phyloP scores from a whole-genome alignment of 2,888 invertebrate genomes.

The Tigriopus californicus region DNA sequence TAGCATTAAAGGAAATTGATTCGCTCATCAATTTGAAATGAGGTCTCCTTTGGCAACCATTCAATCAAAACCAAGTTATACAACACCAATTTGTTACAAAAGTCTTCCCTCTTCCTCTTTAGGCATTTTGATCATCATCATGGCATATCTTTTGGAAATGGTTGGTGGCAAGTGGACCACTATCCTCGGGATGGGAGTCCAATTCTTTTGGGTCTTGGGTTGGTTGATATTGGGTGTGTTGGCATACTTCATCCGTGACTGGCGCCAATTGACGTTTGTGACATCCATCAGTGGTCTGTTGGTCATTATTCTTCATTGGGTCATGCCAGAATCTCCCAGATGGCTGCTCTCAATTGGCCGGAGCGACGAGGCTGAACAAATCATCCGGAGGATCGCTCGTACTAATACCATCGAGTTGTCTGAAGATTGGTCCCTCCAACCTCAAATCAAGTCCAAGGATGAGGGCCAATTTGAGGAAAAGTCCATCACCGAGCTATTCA shows the following conservation, averaged over 20 bases:
- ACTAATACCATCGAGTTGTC: neutral
- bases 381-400: neutral
- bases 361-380: neutral
- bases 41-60: too few relatives aligned
- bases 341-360: neutral
- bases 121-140: neutral
- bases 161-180: conserved; percentile 14
- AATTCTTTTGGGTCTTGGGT: conserved; percentile 6
- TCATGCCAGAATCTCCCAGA: conserved; percentile 3
- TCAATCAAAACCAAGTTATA: too few relatives aligned
- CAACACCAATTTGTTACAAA: too few relatives aligned
- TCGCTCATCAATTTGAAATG: too few relatives aligned
- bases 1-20: neutral
- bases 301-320: neutral
- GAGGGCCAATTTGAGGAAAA: neutral
- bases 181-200: conserved; percentile 10
- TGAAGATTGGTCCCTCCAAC: neutral
- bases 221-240: conserved; percentile 11
- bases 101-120: neutral
- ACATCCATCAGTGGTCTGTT: neutral
- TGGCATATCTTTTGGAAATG: neutral
- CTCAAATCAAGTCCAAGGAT: neutral
- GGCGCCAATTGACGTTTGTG: neutral
- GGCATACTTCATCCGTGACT: neutral
- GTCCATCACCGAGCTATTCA: neutral